phyloP scores from a whole-genome alignment of 2,113 vertebrate species.

The Esox niger region DNA sequence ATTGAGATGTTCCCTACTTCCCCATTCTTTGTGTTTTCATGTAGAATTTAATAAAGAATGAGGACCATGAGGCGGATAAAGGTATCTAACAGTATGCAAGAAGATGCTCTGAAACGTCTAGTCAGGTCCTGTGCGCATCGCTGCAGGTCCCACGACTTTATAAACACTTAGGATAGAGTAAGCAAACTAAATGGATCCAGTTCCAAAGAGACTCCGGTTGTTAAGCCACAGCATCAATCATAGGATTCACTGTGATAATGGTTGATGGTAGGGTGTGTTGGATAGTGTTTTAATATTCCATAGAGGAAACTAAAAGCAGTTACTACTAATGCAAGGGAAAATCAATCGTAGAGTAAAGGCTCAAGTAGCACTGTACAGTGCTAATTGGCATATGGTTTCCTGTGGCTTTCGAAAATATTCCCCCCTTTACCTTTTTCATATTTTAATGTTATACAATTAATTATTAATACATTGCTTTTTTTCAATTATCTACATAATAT shows the following conservation, averaged over 20 bases:
- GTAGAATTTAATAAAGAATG: constrained; percentile 46
- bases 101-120: constrained; percentile 23
- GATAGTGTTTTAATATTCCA: not conserved
- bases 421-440: too few species aligned
- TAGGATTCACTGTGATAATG: constrained; percentile 14
- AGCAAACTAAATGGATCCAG: not conserved
- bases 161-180: not conserved
- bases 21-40: constrained; percentile 30
- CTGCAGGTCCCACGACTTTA: not conserved
- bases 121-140: not conserved
- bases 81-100: constrained; percentile 48
- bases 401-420: too few species aligned
- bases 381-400: not conserved
- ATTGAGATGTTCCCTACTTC: constrained; percentile 52
- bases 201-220: constrained; percentile 18
- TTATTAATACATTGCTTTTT: too few species aligned
- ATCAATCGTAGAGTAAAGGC: constrained; percentile 11
- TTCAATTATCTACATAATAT: too few species aligned
- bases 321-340: not conserved
- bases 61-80: constrained; percentile 45
- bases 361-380: too few species aligned
- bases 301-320: not conserved
- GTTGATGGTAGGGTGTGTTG: not conserved
- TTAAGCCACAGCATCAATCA: constrained; percentile 12
- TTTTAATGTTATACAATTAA: too few species aligned